phyloP scores from a whole-genome alignment of 2,113 vertebrate species.

The Chamaea fasciata region DNA sequence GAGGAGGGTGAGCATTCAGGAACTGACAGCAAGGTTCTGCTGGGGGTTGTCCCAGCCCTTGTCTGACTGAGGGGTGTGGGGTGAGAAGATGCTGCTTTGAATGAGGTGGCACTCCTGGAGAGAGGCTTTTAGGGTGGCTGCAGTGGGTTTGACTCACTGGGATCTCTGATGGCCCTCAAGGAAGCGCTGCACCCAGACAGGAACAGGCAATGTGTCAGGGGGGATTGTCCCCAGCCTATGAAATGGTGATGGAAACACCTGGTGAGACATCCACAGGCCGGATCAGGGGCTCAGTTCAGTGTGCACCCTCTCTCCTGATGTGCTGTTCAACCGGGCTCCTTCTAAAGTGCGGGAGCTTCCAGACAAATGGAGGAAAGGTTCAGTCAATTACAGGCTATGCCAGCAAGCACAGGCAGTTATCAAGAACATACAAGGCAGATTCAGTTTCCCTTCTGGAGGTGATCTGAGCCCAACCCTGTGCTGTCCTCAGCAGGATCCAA shows the following conservation, averaged over 20 bases:
- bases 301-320: background rate
- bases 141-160: background rate
- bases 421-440: background rate
- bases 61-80: fast-evolving
- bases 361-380: background rate
- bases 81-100: background rate
- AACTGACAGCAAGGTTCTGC: background rate
- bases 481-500: background rate
- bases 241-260: background rate
- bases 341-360: background rate
- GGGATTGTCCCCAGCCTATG: background rate
- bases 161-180: background rate
- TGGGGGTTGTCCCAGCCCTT: background rate
- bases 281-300: background rate
- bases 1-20: background rate
- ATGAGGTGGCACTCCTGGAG: background rate
- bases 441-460: background rate
- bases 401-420: background rate
- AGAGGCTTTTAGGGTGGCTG: background rate
- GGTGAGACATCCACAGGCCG: background rate
- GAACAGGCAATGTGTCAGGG: background rate
- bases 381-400: fast-evolving
- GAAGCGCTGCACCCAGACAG: background rate
- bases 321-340: background rate
- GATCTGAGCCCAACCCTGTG: background rate